phyloP scores from a whole-genome alignment of 2,888 invertebrate genomes.

The Campaea margaritaria region DNA sequence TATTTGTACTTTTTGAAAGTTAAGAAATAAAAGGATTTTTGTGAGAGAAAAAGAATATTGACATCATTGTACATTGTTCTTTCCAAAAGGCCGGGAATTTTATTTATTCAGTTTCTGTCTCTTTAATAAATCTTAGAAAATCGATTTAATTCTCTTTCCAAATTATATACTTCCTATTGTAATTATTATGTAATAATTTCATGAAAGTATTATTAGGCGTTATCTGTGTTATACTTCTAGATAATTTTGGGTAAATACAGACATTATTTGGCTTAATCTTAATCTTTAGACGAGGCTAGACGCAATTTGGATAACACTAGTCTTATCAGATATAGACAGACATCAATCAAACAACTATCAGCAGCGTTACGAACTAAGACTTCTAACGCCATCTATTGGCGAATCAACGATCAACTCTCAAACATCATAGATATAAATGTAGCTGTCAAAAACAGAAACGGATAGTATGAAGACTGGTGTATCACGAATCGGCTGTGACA shows the following conservation, averaged over 20 bases:
- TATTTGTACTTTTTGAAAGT: constrained; percentile 23
- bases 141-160: not conserved
- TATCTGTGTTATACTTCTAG: not conserved
- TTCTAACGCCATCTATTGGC: constrained; percentile 17
- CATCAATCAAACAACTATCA: constrained; percentile 1
- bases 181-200: constrained; percentile 34
- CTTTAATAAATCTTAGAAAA: not conserved
- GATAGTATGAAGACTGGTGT: not conserved
- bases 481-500: too few relatives aligned
- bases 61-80: not conserved
- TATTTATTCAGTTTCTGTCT: too few relatives aligned
- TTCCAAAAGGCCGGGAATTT: too few relatives aligned
- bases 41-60: not conserved
- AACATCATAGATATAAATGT: not conserved
- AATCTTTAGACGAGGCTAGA: constrained; percentile 6
- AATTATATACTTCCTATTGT: constrained; percentile 7
- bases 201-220: constrained; percentile 13
- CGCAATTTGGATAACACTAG: constrained; percentile 14
- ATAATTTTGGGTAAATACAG: constrained; percentile 7
- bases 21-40: not conserved
- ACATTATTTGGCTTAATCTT: not conserved
- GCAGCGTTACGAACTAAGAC: not conserved
- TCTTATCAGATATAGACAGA: constrained; percentile 29
- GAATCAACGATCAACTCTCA: not conserved
- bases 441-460: not conserved